Base-by-base conservation (phyloP, 2,888 invertebrate species). In the Drosophila barbarae region DNA sequence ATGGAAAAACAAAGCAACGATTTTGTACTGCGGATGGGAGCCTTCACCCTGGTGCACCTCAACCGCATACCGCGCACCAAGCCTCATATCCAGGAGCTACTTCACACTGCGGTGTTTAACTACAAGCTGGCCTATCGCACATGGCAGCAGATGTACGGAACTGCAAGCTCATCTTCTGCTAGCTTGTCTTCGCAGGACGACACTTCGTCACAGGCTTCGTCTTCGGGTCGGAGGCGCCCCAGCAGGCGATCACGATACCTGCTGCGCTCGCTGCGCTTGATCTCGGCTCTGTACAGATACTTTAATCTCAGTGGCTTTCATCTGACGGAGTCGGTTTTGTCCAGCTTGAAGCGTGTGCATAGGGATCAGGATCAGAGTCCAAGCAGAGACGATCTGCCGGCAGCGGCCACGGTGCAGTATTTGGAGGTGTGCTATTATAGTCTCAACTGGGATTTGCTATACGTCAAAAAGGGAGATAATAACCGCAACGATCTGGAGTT, bases 371-470 rank as follows among this genome's bases (percentile, higher is more conserved):
- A 9, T 21, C 18, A 9, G 0, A 6, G 12, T 5, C 9, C 32
- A 3, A 3, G 9, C 18, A 18, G 26, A 10, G 35, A 38, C 23
- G 8, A 7, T n/a, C 42, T 57, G 32, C 39, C 55, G 1, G 7
- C 8, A 0, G 56, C 57, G 21, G 21, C 49, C 3, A 1, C 51
- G 12, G 0, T 15, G 3, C 59, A 69, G 5, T 76, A 74, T 7
- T 15, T 77, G 23, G 34, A 58, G n/a, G 39, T 59, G 1, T n/a
- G 58, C 32, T 83, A 51, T 23, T 36, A 66, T 0, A 35, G 52
- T 0, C 15, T 79, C 0, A 44, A n/a, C 32, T 79, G 83, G 80
- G 65, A 72, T 8, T 44, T 73, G 0, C 50, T 13, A 1, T 56
- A 26, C 4, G 2, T 53, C 0, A 41, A 13, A 30, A 5, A 21